These are phyloP conservation scores for Ophion ellenae DNA, from an alignment of 2,888 invertebrate genomes.

Conservation along the genomic window DNA sequence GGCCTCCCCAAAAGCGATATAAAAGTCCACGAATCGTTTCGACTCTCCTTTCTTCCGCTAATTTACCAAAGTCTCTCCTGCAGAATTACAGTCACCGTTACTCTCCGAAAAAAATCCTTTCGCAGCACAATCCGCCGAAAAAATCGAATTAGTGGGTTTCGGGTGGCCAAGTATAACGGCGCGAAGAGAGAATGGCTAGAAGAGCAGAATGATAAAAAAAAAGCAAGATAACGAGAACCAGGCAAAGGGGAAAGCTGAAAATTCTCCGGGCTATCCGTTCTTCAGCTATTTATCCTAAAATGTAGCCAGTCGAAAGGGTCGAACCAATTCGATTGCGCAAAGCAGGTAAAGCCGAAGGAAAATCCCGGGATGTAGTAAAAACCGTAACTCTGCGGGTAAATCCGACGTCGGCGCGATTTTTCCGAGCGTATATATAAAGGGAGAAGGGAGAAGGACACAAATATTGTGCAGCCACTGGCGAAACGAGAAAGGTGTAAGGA, in stretches of 20 bases:
- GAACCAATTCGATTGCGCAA: conserved; percentile 67
- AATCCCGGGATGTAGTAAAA: conserved; percentile 64
- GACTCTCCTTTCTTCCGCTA: conserved; percentile 6
- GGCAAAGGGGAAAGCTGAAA: conserved; percentile 56
- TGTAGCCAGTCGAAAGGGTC: conserved; percentile 64
- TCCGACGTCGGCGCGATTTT: conserved; percentile 64
- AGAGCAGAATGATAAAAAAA: conserved; percentile 33
- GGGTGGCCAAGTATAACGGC: conserved; percentile 38
- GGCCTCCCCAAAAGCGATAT: conserved; percentile 33
- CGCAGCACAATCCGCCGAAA: conserved; percentile 6
- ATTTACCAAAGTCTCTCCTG: conserved; percentile 22
- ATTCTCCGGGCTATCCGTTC: conserved; percentile 63
- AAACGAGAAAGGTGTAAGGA: conserved; percentile 10
- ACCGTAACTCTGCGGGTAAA: conserved; percentile 68
- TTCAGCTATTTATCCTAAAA: conserved; percentile 68
- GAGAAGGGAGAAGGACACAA: background rate
- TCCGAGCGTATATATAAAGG: conserved; percentile 16
- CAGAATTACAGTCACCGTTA: conserved; percentile 5
- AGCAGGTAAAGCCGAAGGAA: conserved; percentile 65
- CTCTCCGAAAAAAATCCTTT: conserved; percentile 1
- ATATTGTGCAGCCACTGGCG: conserved; percentile 2
- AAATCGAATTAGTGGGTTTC: conserved; percentile 33
- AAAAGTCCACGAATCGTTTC: conserved; percentile 18
- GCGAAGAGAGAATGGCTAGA: background rate
- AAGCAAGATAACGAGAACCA: conserved; percentile 30